A percentile compares a stretch with the other conserved stretches of the same genome.
Evolutionary conservation across 35 echinoderm and acorn worm species (phyloP).

Genomic region (Apostichopus parvimensis): DNA sequence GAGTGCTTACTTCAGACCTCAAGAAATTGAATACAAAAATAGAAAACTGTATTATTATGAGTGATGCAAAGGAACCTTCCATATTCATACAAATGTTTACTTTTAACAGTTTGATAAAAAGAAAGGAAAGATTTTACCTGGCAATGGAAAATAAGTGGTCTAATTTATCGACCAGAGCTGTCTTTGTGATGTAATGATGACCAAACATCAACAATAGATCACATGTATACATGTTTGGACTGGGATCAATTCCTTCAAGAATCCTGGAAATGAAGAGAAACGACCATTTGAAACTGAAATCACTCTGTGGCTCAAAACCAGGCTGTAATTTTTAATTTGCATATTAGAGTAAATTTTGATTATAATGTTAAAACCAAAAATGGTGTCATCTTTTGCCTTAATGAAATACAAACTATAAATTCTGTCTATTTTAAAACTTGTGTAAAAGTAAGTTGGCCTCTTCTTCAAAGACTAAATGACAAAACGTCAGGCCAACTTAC

Average conservation of each 20-base stretch:
- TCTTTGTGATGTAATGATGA: slow-evolving; percentile 23
- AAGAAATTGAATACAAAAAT: too few relatives aligned
- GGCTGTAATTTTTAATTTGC: neutral
- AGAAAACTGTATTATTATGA: too few relatives aligned
- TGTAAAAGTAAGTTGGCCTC: too few relatives aligned
- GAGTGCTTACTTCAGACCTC: too few relatives aligned
- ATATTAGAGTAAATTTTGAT: neutral
- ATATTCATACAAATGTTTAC: too few relatives aligned
- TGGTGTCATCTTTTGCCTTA: too few relatives aligned
- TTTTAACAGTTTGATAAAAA: too few relatives aligned
- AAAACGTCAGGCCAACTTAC: too few relatives aligned
- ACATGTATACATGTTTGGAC: slow-evolving; percentile 1
- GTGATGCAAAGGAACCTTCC: too few relatives aligned
- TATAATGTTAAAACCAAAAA: neutral
- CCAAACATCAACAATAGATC: slow-evolving; percentile 17
- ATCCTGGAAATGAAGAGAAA: neutral
- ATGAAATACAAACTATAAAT: neutral
- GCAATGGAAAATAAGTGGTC: slow-evolving; percentile 13
- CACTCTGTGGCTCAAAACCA: neutral
- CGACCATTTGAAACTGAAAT: too few relatives aligned
- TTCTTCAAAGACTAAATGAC: too few relatives aligned
- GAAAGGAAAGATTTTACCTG: neutral
- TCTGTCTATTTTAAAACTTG: too few relatives aligned
- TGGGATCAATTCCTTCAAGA: neutral
- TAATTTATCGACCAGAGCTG: slow-evolving; percentile 1